A percentile compares a stretch with the other conserved stretches of the same genome.
phyloP scores from a whole-genome alignment of 2,113 vertebrate species.

The Sciurus niger region DNA sequence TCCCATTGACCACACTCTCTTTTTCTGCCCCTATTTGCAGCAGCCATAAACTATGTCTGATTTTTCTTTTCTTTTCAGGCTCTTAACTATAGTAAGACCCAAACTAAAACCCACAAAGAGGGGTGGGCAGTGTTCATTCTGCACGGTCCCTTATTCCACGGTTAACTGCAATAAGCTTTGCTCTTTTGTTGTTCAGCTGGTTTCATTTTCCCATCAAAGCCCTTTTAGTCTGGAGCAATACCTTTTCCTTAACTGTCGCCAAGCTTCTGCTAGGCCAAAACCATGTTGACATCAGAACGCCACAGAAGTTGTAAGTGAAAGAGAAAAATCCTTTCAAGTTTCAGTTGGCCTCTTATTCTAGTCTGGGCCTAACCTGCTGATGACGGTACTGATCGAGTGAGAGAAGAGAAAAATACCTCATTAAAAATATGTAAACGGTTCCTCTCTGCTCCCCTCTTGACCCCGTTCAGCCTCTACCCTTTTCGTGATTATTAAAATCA shows the following conservation, averaged over 20 bases:
- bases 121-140: too few relatives aligned
- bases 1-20: too few relatives aligned
- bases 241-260: not conserved
- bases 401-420: not conserved
- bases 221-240: not conserved
- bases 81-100: not conserved
- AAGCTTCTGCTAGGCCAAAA: not conserved
- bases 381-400: not conserved
- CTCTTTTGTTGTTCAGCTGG: not conserved
- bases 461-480: not conserved
- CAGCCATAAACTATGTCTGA: not conserved
- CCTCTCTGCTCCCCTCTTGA: not conserved
- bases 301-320: not conserved
- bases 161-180: not conserved
- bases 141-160: too few relatives aligned
- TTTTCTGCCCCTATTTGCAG: not conserved
- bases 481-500: not conserved
- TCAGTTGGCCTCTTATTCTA: not conserved
- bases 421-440: not conserved
- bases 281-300: not conserved
- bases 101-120: not conserved
- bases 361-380: not conserved
- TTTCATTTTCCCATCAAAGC: not conserved
- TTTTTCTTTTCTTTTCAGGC: not conserved
- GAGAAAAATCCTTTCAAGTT: not conserved